Evolutionary conservation across 2,888 invertebrate genomes (phyloP).

Genomic region (Nomada ferruginata): DNA sequence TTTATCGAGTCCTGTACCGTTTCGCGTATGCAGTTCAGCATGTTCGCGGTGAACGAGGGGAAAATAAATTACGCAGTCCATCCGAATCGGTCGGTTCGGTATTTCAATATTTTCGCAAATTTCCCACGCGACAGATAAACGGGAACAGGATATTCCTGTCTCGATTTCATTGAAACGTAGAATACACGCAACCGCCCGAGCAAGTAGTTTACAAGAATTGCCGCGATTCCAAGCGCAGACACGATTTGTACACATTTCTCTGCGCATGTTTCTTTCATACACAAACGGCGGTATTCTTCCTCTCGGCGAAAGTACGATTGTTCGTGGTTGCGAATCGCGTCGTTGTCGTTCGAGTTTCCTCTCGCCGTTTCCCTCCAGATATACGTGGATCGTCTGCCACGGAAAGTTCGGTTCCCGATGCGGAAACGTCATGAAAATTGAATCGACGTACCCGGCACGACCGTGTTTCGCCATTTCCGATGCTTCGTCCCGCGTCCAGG

Average conservation of each 20-base stretch:
- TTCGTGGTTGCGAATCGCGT: conserved; percentile 5
- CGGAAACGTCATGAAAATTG: conserved; percentile 70
- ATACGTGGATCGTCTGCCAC: neutral
- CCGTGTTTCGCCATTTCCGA: conserved; percentile 65
- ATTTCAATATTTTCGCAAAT: too few relatives aligned
- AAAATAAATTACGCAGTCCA: too few relatives aligned
- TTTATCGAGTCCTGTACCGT: neutral
- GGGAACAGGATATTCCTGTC: too few relatives aligned
- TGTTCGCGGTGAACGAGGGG: neutral
- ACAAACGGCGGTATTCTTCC: too few relatives aligned
- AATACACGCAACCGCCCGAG: too few relatives aligned
- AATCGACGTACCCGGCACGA: conserved; percentile 53
- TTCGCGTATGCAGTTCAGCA: neutral
- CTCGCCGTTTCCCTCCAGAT: neutral
- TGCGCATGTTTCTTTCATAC: neutral
- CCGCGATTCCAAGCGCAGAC: neutral
- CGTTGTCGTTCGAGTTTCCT: conserved; percentile 13
- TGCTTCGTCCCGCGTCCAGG: conserved; percentile 58
- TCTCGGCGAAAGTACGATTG: conserved; percentile 5
- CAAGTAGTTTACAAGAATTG: too few relatives aligned
- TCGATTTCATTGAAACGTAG: too few relatives aligned
- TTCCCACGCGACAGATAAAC: too few relatives aligned
- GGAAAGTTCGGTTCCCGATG: conserved; percentile 48
- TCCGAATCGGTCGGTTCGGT: too few relatives aligned
- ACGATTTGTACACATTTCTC: neutral